These are phyloP conservation scores for Probosciger aterrimus DNA, from an alignment of 2,113 vertebrate species.

Conservation along the genomic window DNA sequence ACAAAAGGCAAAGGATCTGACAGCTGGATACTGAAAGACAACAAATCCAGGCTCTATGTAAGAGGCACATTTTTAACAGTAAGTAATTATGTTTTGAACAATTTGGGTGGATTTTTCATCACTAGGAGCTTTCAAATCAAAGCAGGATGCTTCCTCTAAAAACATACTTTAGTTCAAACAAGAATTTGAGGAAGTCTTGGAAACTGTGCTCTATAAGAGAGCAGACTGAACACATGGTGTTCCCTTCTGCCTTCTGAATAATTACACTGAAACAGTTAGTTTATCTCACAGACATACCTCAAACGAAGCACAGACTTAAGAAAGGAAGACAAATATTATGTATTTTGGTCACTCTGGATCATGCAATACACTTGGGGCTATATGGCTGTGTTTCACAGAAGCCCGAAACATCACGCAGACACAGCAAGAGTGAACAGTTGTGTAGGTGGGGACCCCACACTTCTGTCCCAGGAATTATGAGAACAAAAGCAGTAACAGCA, in stretches of 20 bases:
- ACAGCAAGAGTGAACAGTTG: not conserved
- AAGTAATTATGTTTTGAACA: not conserved
- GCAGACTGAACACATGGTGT: not conserved
- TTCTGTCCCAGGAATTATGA: not conserved
- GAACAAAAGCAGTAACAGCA: not conserved
- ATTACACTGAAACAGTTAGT: not conserved
- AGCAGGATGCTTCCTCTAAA: not conserved
- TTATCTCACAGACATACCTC: not conserved
- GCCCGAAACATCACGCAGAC: not conserved
- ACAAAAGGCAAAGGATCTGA: constrained; percentile 12
- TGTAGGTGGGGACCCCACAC: not conserved
- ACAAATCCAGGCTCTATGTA: not conserved
- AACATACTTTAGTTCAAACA: not conserved
- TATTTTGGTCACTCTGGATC: not conserved
- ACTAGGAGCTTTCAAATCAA: not conserved
- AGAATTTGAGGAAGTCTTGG: not conserved
- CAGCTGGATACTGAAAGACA: constrained; percentile 12
- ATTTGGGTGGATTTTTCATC: not conserved
- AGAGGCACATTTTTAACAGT: not conserved
- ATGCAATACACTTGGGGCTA: not conserved
- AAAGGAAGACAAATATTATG: not conserved
- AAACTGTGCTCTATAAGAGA: not conserved
- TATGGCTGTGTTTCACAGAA: fast-evolving
- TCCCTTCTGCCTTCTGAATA: not conserved
- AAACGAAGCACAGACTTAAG: not conserved